phyloP scores from a whole-genome alignment of 2,113 vertebrate genomes.

The Ivindomyrus marchei region DNA sequence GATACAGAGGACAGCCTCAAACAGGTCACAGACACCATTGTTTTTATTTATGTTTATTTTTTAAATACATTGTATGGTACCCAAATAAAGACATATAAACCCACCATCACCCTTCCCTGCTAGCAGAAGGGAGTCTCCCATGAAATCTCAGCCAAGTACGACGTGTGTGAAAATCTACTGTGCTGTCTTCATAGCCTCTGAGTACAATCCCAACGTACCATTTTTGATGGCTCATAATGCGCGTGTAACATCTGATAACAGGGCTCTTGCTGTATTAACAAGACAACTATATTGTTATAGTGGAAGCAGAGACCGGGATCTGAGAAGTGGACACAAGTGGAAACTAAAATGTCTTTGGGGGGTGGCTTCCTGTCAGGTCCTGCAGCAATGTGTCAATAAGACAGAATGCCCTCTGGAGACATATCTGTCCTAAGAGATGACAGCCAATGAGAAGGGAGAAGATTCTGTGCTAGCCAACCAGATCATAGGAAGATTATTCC shows the following conservation, averaged over 20 bases:
- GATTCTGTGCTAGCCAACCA: neutral
- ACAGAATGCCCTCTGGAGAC: neutral
- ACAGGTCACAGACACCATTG: neutral
- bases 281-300: neutral
- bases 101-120: neutral
- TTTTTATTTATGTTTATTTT: conserved; percentile 3
- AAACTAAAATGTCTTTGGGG: neutral
- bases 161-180: neutral
- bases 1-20: neutral
- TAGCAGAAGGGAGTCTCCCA: neutral
- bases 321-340: neutral
- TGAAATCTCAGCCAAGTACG: neutral
- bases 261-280: neutral
- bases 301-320: neutral
- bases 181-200: neutral
- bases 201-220: neutral
- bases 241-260: neutral
- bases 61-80: neutral
- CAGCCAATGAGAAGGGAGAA: neutral
- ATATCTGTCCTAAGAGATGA: neutral
- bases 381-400: neutral
- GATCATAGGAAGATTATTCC: neutral
- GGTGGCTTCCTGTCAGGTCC: neutral
- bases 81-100: neutral
- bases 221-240: neutral